These are phyloP conservation scores for Desmodus rotundus DNA, from an alignment of 2,113 vertebrate genomes.

Conservation along the genomic window DNA sequence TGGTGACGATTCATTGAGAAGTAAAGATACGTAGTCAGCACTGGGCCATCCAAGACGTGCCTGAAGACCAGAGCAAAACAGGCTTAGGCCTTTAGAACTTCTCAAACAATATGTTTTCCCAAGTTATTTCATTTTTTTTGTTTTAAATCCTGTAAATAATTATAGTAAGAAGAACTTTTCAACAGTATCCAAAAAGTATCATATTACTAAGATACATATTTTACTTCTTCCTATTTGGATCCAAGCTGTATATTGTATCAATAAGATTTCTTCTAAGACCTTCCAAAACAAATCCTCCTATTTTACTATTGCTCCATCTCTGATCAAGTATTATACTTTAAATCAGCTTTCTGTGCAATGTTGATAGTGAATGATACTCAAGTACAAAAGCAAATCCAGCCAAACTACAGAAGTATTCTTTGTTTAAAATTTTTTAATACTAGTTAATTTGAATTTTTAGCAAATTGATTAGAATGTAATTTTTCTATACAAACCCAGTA, in stretches of 20 bases:
- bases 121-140: neutral
- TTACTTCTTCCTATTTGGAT: neutral
- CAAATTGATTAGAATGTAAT: neutral
- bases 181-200: neutral
- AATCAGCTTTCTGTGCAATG: neutral
- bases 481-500: slow-evolving; percentile 53
- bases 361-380: neutral
- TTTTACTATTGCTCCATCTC: neutral
- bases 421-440: neutral
- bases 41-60: neutral
- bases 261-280: neutral
- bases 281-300: neutral
- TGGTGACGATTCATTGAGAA: neutral
- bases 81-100: neutral
- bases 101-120: neutral
- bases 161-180: neutral
- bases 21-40: neutral
- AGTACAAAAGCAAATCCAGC: neutral
- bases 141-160: neutral
- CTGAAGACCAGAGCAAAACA: neutral
- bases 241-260: neutral
- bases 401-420: neutral
- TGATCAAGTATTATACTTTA: neutral
- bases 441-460: neutral
- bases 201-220: neutral